Evolutionary conservation across 1,140 invertebrate genomes (phyloP), one percentile per base, ranked within the genome.

Genomic region (Pogonus chalceus): DNA sequence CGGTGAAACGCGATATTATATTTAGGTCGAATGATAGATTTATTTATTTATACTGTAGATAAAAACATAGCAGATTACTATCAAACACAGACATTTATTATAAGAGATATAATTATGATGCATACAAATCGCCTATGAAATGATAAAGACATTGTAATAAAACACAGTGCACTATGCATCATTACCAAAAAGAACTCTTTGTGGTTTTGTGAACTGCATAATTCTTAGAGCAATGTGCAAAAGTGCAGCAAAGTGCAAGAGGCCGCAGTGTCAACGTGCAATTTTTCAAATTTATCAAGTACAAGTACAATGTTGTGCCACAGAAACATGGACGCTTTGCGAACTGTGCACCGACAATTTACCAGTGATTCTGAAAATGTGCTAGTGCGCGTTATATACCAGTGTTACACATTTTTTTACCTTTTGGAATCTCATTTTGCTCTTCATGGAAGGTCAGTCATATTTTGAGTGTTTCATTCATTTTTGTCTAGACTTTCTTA

Each of bases 1-100:
- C 37, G 37, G 37, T 43, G 37, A 43, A 43, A 16, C 37, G 37
- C 37, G 37, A 43, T 43, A 43, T 43, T 43, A 43, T 43, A 43
- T 43, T 43, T 43, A 43, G 57, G 58, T 59, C 58, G 58, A 59
- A 58, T 59, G 55, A 65, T 64, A 63, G 59, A 43, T 67, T 66
- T 65, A 66, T 66, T 67, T 67, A 65, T 65, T 67, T 62, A 63
- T 63, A 61, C 62, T 67, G 65, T 68, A 67, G 65, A 67, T 65
- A 68, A 52, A n/a, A 43, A 43, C 14, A 31, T 31, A 31, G 26
- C 26, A 31, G 26, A 31, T 31, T 39, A 52, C 22, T 31, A 51
- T 24, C 14, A 10, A 53, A 46, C 18, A 48, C 14, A 35, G 21
- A 35, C 26, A 51, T 20, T n/a, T 39, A 21, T 22, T 16, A 23